phyloP scores from a whole-genome alignment of 2,888 invertebrate species.

The Clivina fossor region DNA sequence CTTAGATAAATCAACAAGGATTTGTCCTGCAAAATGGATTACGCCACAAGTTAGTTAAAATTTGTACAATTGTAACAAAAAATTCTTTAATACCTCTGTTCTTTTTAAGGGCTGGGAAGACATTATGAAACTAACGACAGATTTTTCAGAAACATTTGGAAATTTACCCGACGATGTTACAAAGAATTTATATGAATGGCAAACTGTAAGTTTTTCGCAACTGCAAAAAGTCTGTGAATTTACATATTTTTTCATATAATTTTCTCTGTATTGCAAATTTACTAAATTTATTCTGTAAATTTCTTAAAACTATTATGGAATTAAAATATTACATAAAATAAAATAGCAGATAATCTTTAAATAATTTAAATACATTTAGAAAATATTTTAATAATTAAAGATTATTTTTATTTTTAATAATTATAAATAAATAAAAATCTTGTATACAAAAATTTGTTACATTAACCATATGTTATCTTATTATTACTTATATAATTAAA shows the following conservation, averaged over 20 bases:
- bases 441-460: too few relatives aligned
- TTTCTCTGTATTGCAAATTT: too few relatives aligned
- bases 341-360: constrained; percentile 12
- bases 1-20: constrained; percentile 69
- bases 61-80: not conserved
- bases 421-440: too few relatives aligned
- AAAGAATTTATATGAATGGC: constrained; percentile 62
- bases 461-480: too few relatives aligned
- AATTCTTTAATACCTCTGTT: constrained; percentile 7
- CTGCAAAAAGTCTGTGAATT: too few relatives aligned
- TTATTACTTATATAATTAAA: too few relatives aligned
- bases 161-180: constrained; percentile 66
- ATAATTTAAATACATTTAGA: constrained; percentile 21
- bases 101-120: constrained; percentile 78
- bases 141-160: constrained; percentile 69
- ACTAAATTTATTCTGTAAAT: too few relatives aligned
- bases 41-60: constrained; percentile 55
- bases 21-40: constrained; percentile 74
- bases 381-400: too few relatives aligned
- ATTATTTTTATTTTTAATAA: too few relatives aligned
- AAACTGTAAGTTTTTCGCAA: constrained; percentile 59
- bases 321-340: too few relatives aligned
- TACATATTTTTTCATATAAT: too few relatives aligned
- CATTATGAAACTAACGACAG: constrained; percentile 68
- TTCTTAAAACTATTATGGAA: too few relatives aligned